Evolutionary conservation across 2,113 vertebrate genomes (phyloP), one percentile per base, ranked within the genome.

Genomic region (Phainopepla nitens): DNA sequence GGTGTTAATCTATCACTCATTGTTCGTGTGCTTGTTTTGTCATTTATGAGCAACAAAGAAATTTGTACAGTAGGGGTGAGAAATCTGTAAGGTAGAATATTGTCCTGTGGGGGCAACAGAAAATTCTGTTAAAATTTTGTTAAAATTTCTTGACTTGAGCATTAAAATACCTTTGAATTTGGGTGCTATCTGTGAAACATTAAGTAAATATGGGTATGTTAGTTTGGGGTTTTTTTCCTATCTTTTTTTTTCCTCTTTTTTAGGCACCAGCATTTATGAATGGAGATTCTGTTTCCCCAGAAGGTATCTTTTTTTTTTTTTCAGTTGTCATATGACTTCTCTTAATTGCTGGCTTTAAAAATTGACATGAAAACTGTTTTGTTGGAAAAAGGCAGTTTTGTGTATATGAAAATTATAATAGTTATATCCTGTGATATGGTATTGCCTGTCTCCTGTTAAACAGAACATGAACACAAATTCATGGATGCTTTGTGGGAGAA

Each of bases 301-400:
- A 98, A 96, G 98, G 99, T 99, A 98, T 1, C 29, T 83, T 91
- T 90, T 77, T 47, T 41, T 77, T n/a, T 39, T 39, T 39, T 39
- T 64, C 33, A 82, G 17, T 78, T 45, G 11, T 33, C 20, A 39
- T 71, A 20, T 3, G 9, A 9, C 36, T 82, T 82, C 36, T 96
- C 24, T 53, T 50, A 57, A 82, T 82, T 6, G 2, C 91, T 94
- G 85, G 24, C 20, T 90, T 60, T 91, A 62, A 90, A 93, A 91
- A 44, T 77, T 56, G 33, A 53, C 28, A 9, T 76, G 31, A 72
- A 79, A 65, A 69, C 13, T 24, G 64, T 17, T 5, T 6, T 47
- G 11, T 79, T 84, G 76, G 51, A 42, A 96, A 96, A 89, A 75
- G 28, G 25, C 33, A 15, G 7, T 17, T 82, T 62, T 81, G 33